Evolutionary conservation across 1,140 invertebrate genomes (phyloP), one percentile per base, ranked within the genome.

Genomic region (Zaprionus kolodkinae): DNA sequence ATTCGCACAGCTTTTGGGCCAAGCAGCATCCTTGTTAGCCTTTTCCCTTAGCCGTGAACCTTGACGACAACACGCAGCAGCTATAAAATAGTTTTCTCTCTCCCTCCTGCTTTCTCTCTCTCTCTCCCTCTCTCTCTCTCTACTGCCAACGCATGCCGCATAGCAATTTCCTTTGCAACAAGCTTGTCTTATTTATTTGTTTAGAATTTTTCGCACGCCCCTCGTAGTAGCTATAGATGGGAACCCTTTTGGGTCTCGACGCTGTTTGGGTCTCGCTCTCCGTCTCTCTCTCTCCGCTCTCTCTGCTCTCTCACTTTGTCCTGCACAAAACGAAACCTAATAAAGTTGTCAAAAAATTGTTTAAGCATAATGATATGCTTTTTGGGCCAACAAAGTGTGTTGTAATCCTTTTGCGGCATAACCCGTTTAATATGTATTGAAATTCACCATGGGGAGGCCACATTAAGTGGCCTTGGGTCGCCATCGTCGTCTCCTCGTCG

Each of bases 321-420:
- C 27, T 27, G 33, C 68, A 59, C 43, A 59, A 72, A 72, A 66
- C 64, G 60, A 75, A 72, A 88, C 69, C 86, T 90, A 89, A 85
- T 89, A 89, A 89, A 89, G 85, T 81, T 89, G 85, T 89, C 86
- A 73, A 87, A 87, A 88, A 87, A 84, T 80, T 88, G 81, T 89
- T 85, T 85, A 81, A 81, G 85, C 86, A 89, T 89, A 89, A 89
- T 89, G 86, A 89, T 90, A 89, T 89, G 85, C 85, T 89, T 85
- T 72, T 70, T 30, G 27, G 72, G 80, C 63, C 83, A 82, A 89
- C 83, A 82, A 89, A 89, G 85, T 88, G 84, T 89, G 84, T 89
- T 89, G 84, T 87, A 87, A 87, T 88, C 85, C 84, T 85, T 85
- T 85, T 89, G 80, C 79, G 78, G 81, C 84, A 89, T 88, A 89